Base-by-base conservation (phyloP, 2,888 invertebrate genomes). In the Cyclophora albipunctata region DNA sequence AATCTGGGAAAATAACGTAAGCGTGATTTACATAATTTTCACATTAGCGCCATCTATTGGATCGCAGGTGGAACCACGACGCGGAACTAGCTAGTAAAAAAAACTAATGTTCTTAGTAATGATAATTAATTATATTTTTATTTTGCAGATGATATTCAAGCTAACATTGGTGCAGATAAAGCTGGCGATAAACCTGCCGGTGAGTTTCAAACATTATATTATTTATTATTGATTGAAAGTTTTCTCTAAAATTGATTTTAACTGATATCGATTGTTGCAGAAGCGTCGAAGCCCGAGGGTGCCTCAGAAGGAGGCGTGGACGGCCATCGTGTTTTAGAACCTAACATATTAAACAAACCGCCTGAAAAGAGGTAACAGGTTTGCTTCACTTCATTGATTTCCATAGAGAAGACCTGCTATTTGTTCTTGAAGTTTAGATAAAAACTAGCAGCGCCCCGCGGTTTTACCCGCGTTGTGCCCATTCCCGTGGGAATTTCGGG, bases 281-380 rank as follows among this genome's bases (percentile, higher is more conserved):
- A 81, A 59, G 63, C 66, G 2, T 68, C 71, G 3, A 80, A 81
- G 47, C 66, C 78, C 0, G 83, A 83, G 20, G 74, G 73, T 0
- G 67, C 70, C 1, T 62, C 69, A 3, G 81, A 79, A 7, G 67
- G 70, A 37, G 37, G 37, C 1, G 37, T 37, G 4, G 37, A 37
- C 37, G 37, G 37, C 4, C 37, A 37, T 37, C 37, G 37, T 4
- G 37, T 37, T 4, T 37, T 37, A 37, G 37, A 37, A 5, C 60
- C 0, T 81, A 81, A 2, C 59, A 70, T 0, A 60, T 50, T 41
- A 50, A 52, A 37, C 2, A 52, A 63, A 0, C 64, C 67, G 3
- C 60, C 58, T 0, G 74, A 72, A 7, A 78, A 73, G 37, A 72
- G 67, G 78, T 78, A 63, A 40, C 50, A 3, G 40, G 40, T 7